Conservation (phyloP, 2,797 vertebrate genomes). For the Clarias fuscus region DNA sequence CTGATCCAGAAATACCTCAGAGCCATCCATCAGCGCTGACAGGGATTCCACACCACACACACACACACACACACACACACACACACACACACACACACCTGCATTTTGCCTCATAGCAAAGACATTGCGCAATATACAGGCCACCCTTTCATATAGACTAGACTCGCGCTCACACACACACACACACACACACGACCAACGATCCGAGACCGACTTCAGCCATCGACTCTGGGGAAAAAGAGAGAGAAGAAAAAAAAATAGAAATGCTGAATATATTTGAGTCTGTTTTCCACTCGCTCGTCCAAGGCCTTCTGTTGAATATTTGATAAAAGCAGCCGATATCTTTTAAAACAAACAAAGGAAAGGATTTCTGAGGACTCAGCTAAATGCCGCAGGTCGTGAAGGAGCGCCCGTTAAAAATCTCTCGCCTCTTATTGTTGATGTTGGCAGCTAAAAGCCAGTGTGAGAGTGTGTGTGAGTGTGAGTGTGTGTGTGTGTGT, state of each 20-base stretch:
- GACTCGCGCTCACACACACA: background rate
- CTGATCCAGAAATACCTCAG: slow-evolving; percentile 64
- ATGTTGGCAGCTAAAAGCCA: slow-evolving; percentile 26
- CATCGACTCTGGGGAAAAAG: background rate
- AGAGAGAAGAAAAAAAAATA: background rate
- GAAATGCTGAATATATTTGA: background rate
- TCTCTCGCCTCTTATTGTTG: slow-evolving; percentile 31
- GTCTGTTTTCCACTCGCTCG: slow-evolving; percentile 5
- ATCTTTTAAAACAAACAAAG: slow-evolving; percentile 25
- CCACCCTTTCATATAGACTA: background rate
- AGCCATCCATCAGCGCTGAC: slow-evolving; percentile 66
- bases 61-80: slow-evolving; percentile 48
- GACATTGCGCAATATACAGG: background rate
- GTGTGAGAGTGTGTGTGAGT: slow-evolving; percentile 7
- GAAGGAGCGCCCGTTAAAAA: slow-evolving; percentile 38
- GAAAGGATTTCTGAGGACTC: slow-evolving; percentile 28
- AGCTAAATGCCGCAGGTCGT: slow-evolving; percentile 28
- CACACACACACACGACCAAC: slow-evolving; percentile 29
- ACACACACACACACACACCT: slow-evolving; percentile 30
- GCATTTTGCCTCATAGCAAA: slow-evolving; percentile 23
- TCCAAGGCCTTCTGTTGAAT: slow-evolving; percentile 19
- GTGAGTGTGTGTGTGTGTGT: slow-evolving; percentile 21
- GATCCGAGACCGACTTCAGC: slow-evolving; percentile 32
- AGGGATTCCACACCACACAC: slow-evolving; percentile 39
- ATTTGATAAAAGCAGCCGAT: slow-evolving; percentile 40